These are phyloP conservation scores for Cantharis rustica DNA, from an alignment of 2,888 invertebrate species.

Conservation along the genomic window DNA sequence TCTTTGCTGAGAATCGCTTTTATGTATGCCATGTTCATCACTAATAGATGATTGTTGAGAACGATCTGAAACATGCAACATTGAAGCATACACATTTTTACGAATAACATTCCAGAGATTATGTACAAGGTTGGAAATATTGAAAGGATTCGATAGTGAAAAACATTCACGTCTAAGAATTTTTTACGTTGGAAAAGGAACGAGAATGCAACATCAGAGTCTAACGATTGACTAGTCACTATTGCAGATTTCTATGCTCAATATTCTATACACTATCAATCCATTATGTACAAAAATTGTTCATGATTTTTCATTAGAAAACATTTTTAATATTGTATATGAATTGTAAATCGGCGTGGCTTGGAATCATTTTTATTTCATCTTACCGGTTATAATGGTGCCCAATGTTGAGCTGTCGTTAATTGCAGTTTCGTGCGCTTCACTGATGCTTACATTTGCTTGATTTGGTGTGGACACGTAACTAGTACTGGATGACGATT, in stretches of 20 bases:
- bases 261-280: background rate
- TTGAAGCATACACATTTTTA: slow-evolving; percentile 6
- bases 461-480: slow-evolving; percentile 53
- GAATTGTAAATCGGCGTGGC: background rate
- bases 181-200: background rate
- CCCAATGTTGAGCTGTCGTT: slow-evolving; percentile 25
- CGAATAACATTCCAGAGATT: background rate
- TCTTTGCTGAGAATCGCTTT: slow-evolving; percentile 59
- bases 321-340: background rate
- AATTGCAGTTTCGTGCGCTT: slow-evolving; percentile 41
- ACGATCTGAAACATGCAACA: slow-evolving; percentile 63
- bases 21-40: slow-evolving; percentile 58
- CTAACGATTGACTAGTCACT: background rate
- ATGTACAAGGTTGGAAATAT: background rate
- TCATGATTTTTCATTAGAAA: background rate
- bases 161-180: background rate
- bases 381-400: slow-evolving; percentile 28
- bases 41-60: slow-evolving; percentile 63
- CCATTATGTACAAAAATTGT: background rate
- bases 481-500: slow-evolving; percentile 52
- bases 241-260: background rate
- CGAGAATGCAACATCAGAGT: background rate
- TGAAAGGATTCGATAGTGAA: background rate
- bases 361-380: background rate
- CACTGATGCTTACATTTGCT: slow-evolving; percentile 46